These are phyloP conservation scores for Oxygymnocypris stewartii DNA, from an alignment of 2,113 vertebrate species.

Conservation along the genomic window DNA sequence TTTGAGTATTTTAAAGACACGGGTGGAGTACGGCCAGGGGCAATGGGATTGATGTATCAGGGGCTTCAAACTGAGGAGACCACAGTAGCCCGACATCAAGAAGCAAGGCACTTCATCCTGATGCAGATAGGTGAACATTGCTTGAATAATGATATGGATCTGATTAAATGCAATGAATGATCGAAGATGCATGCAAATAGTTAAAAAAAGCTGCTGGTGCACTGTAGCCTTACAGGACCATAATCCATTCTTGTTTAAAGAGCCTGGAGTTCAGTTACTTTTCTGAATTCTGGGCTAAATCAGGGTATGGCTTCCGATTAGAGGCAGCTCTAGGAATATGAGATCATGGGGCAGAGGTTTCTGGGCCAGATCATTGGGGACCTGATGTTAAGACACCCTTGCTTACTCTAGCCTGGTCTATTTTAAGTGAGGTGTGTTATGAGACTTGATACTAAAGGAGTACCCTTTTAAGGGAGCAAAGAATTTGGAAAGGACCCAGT, in stretches of 20 bases:
- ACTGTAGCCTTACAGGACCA: neutral
- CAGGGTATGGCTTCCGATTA: neutral
- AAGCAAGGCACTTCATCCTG: neutral
- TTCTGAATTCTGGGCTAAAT: conserved; percentile 36
- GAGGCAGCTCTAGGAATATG: neutral
- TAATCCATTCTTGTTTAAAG: neutral
- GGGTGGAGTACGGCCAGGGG: neutral
- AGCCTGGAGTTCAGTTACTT: conserved; percentile 4
- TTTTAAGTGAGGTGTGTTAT: conserved; percentile 27
- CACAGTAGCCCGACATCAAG: neutral
- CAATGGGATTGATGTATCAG: neutral
- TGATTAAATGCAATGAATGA: neutral
- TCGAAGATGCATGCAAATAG: neutral
- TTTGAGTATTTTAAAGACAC: neutral
- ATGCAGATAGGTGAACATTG: neutral
- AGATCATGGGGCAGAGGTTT: conserved; percentile 32
- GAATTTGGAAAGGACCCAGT: neutral
- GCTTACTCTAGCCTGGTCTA: conserved; percentile 28
- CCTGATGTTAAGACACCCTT: conserved; percentile 6
- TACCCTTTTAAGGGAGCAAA: conserved; percentile 33
- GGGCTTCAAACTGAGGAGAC: neutral
- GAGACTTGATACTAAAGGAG: conserved; percentile 30
- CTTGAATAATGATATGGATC: neutral
- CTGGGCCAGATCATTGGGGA: neutral
- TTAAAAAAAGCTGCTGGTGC: neutral